Conservation (phyloP, 2,113 vertebrate species). For the Thamnaconus septentrionalis region DNA sequence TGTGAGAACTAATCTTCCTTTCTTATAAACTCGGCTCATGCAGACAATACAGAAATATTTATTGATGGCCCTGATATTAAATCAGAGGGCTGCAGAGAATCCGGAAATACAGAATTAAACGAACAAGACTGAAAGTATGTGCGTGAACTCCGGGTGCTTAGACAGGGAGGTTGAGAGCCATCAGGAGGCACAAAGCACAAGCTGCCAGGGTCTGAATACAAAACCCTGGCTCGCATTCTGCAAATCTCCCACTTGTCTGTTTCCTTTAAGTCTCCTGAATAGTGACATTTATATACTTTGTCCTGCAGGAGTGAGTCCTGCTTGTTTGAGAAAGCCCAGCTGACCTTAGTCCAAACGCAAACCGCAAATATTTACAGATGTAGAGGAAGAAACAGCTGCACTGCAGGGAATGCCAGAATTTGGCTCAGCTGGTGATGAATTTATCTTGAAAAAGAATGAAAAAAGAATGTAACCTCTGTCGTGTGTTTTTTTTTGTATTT, state of each 20-base stretch:
- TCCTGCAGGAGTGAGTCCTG: constrained; percentile 43
- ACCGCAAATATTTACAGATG: constrained; percentile 80
- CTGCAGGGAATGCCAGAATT: neutral
- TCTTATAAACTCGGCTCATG: neutral
- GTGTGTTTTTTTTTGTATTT: neutral
- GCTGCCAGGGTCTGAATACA: constrained; percentile 41
- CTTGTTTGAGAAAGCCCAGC: constrained; percentile 47
- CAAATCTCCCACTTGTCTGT: constrained; percentile 54
- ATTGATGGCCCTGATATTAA: no score
- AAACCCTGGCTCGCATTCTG: constrained; percentile 41
- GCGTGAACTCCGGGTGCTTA: neutral
- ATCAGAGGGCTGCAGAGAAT: no score
- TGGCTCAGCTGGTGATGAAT: constrained; percentile 2
- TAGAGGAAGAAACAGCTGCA: constrained; percentile 9
- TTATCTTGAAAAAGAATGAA: constrained; percentile 3
- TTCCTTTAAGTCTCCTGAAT: constrained; percentile 34
- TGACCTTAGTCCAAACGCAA: constrained; percentile 69
- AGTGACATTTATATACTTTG: constrained; percentile 61
- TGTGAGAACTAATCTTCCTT: constrained; percentile 8
- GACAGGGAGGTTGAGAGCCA: constrained; percentile 30
- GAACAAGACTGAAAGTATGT: no score
- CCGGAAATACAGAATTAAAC: no score
- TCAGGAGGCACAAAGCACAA: constrained; percentile 30
- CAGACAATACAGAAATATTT: constrained; percentile 13
- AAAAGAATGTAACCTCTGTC: neutral